Percentiles rank a stretch among this genome's conserved stretches.
Conservation (phyloP, 2,113 vertebrate species). For the Pluvianellus socialis region DNA sequence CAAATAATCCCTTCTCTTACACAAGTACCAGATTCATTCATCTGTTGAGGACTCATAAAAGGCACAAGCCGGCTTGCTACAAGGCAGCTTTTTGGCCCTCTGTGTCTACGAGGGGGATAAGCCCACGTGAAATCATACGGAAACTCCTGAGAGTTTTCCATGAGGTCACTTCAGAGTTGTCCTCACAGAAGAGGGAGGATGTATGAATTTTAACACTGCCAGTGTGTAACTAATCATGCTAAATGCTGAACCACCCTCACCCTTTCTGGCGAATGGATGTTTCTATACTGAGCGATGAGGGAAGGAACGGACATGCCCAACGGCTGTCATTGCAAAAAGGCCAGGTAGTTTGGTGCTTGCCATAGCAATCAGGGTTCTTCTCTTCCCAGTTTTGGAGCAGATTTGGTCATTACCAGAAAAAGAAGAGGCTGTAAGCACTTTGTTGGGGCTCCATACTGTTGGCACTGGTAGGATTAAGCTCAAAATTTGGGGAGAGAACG, state of each 20-base stretch:
- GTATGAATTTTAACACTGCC: neutral
- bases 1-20: slow-evolving; percentile 24
- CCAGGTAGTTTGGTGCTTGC: neutral
- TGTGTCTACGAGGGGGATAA: neutral
- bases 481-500: neutral
- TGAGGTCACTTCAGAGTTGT: neutral
- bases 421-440: neutral
- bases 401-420: neutral
- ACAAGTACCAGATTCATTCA: slow-evolving; percentile 28
- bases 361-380: neutral
- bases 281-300: neutral
- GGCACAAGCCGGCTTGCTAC: neutral
- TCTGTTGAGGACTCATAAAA: slow-evolving; percentile 27
- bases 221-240: neutral
- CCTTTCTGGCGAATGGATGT: neutral
- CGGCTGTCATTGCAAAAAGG: neutral
- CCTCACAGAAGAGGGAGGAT: neutral
- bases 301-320: neutral
- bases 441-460: neutral
- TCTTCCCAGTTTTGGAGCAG: fast-evolving
- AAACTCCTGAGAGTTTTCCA: slow-evolving; percentile 16
- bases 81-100: neutral
- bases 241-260: neutral
- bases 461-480: neutral
- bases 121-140: neutral